These are phyloP conservation scores for Zoroaster sp. DNA, from an alignment of 53 echinoderm and acorn worm genomes.

Conservation along the genomic window DNA sequence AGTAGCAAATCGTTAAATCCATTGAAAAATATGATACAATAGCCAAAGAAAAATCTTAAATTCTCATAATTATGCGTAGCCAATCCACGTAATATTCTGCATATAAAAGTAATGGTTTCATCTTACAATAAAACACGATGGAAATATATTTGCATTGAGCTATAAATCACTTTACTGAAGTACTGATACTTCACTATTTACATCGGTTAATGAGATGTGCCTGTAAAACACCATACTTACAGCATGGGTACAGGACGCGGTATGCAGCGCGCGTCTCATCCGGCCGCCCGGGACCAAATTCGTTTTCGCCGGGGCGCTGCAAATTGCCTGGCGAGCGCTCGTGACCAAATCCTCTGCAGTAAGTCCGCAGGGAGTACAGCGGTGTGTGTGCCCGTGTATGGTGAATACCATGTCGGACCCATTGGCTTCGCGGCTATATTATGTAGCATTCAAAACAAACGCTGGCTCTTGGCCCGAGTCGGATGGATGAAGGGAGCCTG, in stretches of 20 bases:
- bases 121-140: no score
- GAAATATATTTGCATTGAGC: not conserved
- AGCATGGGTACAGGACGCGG: not conserved
- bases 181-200: not conserved
- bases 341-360: not conserved
- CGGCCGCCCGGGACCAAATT: conserved; percentile 1
- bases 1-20: no score
- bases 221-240: not conserved
- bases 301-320: conserved; percentile 31
- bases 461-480: no score
- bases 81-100: no score
- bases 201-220: not conserved
- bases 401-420: no score
- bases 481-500: no score
- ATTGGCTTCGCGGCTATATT: not conserved
- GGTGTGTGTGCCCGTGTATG: not conserved
- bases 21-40: no score
- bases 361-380: not conserved
- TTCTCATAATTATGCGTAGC: no score
- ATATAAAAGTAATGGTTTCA: no score
- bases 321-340: conserved; percentile 34
- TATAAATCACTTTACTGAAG: not conserved
- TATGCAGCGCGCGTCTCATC: conserved; percentile 12
- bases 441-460: not conserved
- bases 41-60: no score